These are phyloP conservation scores for Laupala kohalensis DNA, from an alignment of 1,140 invertebrate species.

Conservation along the genomic window DNA sequence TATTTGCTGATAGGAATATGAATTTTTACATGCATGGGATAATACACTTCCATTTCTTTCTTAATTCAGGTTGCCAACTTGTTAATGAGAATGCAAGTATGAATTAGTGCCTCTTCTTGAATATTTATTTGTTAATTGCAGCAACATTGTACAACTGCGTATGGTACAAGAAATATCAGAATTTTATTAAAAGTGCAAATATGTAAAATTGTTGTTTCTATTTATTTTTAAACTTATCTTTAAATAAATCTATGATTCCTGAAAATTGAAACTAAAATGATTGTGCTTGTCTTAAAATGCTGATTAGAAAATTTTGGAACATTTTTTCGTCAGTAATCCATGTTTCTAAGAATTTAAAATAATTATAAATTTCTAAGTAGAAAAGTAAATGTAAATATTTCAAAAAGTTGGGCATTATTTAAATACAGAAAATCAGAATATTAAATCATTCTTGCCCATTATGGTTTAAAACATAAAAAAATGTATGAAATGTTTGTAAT, in stretches of 20 bases:
- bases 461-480: not conserved
- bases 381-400: not conserved
- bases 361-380: not conserved
- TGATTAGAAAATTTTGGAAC: not conserved
- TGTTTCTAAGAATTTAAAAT: not conserved
- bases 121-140: not conserved
- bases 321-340: not conserved
- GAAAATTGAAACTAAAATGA: not conserved
- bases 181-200: not conserved
- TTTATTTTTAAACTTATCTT: not conserved
- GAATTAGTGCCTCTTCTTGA: not conserved
- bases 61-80: not conserved
- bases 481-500: not conserved
- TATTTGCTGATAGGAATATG: not conserved
- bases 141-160: not conserved
- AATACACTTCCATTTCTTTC: not conserved
- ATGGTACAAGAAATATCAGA: not conserved
- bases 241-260: not conserved
- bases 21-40: not conserved
- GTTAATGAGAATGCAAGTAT: not conserved
- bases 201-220: not conserved
- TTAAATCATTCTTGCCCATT: not conserved
- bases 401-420: not conserved
- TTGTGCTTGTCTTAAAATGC: not conserved
- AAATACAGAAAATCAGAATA: not conserved